Percentiles rank a stretch among this genome's conserved stretches.
These are phyloP conservation scores for Nothura maculosa DNA, from an alignment of 2,797 vertebrate species.

Conservation along the genomic window DNA sequence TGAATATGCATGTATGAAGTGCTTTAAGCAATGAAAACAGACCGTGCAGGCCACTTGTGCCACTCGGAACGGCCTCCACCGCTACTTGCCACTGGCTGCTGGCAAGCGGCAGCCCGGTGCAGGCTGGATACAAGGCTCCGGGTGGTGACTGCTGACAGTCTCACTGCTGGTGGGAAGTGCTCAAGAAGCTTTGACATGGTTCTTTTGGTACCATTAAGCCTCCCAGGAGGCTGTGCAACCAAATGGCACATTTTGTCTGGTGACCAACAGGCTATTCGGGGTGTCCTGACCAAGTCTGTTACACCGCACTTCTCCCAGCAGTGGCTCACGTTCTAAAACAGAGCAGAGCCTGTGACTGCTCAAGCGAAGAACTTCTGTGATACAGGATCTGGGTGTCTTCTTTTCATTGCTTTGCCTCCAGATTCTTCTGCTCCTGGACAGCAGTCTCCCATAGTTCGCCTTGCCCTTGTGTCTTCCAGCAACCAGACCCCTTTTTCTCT, in stretches of 20 bases:
- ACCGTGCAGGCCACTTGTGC: not conserved
- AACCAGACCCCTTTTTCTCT: not conserved
- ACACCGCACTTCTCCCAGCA: not conserved
- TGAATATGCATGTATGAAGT: not conserved
- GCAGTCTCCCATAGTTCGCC: not conserved
- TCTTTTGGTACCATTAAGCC: not conserved
- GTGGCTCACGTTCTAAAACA: not conserved
- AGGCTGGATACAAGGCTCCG: not conserved
- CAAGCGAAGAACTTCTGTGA: not conserved
- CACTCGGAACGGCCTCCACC: not conserved
- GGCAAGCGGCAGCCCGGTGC: not conserved
- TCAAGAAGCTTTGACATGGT: not conserved
- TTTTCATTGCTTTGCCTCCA: not conserved
- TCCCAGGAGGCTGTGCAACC: not conserved
- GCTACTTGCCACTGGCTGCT: not conserved
- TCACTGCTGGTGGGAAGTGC: not conserved
- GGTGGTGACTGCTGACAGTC: rapidly evolving
- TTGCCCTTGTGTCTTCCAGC: not conserved
- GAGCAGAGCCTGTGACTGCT: not conserved
- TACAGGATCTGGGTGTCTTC: not conserved
- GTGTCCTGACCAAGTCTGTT: not conserved
- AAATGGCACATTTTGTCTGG: not conserved
- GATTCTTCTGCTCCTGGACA: not conserved
- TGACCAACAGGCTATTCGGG: not conserved
- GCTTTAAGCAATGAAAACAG: not conserved